A percentile compares a stretch with the other conserved stretches of the same genome.
These are phyloP conservation scores for Lottia gigantea DNA, from an alignment of 2,888 invertebrate species.

Conservation along the genomic window DNA sequence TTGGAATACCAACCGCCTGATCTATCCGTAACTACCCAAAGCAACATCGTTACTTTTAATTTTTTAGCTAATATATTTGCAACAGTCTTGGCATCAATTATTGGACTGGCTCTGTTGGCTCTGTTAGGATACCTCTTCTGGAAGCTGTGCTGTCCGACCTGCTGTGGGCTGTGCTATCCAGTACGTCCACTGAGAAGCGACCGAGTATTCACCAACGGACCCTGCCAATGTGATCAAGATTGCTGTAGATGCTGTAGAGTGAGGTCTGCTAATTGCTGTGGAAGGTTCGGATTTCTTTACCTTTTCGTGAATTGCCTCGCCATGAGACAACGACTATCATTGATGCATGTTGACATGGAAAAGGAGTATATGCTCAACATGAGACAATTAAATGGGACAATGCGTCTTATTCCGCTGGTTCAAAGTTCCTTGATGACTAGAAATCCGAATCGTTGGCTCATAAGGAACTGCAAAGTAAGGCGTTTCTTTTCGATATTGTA, in stretches of 20 bases:
- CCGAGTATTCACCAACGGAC: background rate
- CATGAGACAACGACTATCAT: no score
- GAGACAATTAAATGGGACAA: no score
- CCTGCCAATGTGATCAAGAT: background rate
- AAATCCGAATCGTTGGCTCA: no score
- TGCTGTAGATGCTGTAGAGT: constrained; percentile 6
- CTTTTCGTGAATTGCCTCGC: no score
- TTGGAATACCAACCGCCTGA: no score
- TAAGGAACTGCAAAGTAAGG: no score
- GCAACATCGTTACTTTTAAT: background rate
- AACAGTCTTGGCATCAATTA: constrained; percentile 5
- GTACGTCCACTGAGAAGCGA: background rate
- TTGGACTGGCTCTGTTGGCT: constrained; percentile 12
- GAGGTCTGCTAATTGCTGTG: background rate
- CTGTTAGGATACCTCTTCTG: constrained; percentile 13
- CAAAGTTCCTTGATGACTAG: no score
- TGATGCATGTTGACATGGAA: no score
- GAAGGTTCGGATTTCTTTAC: background rate
- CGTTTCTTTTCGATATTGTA: no score
- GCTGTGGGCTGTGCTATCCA: background rate
- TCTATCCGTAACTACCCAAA: no score
- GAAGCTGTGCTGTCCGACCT: constrained; percentile 15
- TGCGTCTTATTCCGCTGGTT: no score
- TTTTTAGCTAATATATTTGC: constrained; percentile 12
- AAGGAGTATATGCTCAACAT: no score